Evolutionary conservation across 2,888 invertebrate genomes (phyloP), one percentile per base, ranked within the genome.

Genomic region (Pseudococcus jackbeardsleyi): DNA sequence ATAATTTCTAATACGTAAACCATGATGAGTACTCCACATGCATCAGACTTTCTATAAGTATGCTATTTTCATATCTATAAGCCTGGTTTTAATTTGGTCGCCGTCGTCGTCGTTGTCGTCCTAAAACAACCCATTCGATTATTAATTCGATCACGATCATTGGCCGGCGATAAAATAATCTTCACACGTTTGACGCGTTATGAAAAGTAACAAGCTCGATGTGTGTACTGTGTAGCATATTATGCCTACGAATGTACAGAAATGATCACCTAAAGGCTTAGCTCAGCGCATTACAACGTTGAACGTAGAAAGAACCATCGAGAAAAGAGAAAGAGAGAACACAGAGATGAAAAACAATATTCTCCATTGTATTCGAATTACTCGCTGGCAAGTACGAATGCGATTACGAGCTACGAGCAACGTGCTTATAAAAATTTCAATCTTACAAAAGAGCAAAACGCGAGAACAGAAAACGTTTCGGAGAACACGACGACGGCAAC

Each of bases 131-230:
- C 12, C 9, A 12, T 46, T 46, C 46, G 46, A 46, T 46, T 46
- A 46, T 46, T 64, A 72, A 72, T 72, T 72, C 68, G 68, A 11
- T 72, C 68, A 72, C 68, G 68, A 72, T 72, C 68, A 12, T 72
- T 2, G 26, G 15, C 12, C 33, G 33, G 68, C 12, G 33, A 72
- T 72, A 72, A 72, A 33, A 33, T 33, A 33, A 72, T 72, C 68
- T 72, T 26, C 68, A 72, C 68, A 72, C 68, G 68, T 26, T 26
- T n/a, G 68, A 33, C 33, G 5, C 33, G 68, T 72, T 12, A 33
- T 33, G 26, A 72, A 11, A 33, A 72, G 11, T 15, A 72, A 72
- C 33, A 26, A 72, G 0, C 68, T 33, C 33, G 68, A 5, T 12
- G 33, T 33, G 68, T 33, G 46, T 46, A 46, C 8, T 33, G 68